Percentiles rank a stretch among this genome's conserved stretches.
phyloP scores from a whole-genome alignment of 1,140 invertebrate species.

The Psix sp. region DNA sequence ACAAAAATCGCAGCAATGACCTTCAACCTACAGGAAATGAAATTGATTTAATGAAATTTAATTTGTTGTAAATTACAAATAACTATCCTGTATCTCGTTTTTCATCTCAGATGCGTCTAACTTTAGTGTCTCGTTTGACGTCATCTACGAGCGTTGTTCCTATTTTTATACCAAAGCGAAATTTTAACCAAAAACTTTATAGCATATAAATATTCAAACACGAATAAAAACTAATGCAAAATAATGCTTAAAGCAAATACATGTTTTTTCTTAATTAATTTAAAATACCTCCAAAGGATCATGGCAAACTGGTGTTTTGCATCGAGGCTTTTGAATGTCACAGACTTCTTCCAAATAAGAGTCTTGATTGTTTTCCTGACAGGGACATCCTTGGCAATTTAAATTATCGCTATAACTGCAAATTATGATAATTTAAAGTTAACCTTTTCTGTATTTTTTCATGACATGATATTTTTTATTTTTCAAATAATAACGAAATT shows the following conservation, averaged over 20 bases:
- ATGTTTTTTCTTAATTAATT: constrained; percentile 35
- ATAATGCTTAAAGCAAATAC: too few relatives aligned
- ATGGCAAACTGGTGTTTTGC: constrained; percentile 62
- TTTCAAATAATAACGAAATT: too few relatives aligned
- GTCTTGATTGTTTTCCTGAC: constrained; percentile 61
- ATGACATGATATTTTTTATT: too few relatives aligned
- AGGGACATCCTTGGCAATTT: constrained; percentile 64
- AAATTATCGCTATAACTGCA: constrained; percentile 60
- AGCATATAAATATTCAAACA: constrained; percentile 5
- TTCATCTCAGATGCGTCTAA: too few relatives aligned
- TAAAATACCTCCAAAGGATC: constrained; percentile 67
- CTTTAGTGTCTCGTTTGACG: too few relatives aligned
- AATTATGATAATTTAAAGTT: too few relatives aligned
- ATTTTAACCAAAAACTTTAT: too few relatives aligned
- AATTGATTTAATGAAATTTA: not conserved
- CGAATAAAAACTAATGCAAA: constrained; percentile 7
- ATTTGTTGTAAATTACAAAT: not conserved
- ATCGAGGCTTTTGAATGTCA: constrained; percentile 65
- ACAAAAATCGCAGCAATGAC: constrained; percentile 73
- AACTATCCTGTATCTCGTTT: too few relatives aligned
- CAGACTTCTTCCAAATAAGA: constrained; percentile 70
- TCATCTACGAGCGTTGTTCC: too few relatives aligned
- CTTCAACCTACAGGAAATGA: constrained; percentile 65
- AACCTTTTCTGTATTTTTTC: too few relatives aligned
- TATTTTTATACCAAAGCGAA: too few relatives aligned